phyloP scores from a whole-genome alignment of 2,797 vertebrate genomes.

The Sebastes matsubarae region DNA sequence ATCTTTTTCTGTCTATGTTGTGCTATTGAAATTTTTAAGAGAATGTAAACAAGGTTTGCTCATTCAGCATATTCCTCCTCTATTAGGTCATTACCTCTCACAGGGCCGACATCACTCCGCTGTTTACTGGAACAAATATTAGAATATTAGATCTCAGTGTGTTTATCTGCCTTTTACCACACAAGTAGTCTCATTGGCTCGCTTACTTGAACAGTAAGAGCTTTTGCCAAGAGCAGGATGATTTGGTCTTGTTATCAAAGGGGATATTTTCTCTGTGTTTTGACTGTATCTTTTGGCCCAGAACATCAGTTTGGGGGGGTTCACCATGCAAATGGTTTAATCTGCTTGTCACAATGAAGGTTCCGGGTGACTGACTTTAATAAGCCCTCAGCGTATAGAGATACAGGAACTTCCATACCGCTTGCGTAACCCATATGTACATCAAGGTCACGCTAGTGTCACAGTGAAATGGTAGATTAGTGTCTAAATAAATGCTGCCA shows the following conservation, averaged over 20 bases:
- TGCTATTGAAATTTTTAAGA: slow-evolving; percentile 63
- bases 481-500: slow-evolving; percentile 55
- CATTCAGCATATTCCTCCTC: slow-evolving; percentile 70
- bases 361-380: slow-evolving; percentile 79
- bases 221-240: slow-evolving; percentile 22
- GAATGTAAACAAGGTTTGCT: slow-evolving; percentile 70
- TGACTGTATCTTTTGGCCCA: slow-evolving; percentile 70
- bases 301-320: slow-evolving; percentile 59
- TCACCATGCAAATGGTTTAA: slow-evolving; percentile 76
- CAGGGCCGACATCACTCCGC: slow-evolving; percentile 33
- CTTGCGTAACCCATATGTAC: slow-evolving; percentile 68
- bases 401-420: slow-evolving; percentile 71
- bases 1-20: slow-evolving; percentile 72
- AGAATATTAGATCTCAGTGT: slow-evolving; percentile 58
- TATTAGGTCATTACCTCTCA: slow-evolving; percentile 69
- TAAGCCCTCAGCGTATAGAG: slow-evolving; percentile 75
- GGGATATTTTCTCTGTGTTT: slow-evolving; percentile 66
- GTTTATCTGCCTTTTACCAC: slow-evolving; percentile 51
- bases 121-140: slow-evolving; percentile 62
- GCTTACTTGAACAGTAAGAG: slow-evolving; percentile 21
- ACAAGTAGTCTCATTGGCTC: slow-evolving; percentile 32
- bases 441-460: slow-evolving; percentile 73
- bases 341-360: slow-evolving; percentile 80
- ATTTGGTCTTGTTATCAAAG: slow-evolving; percentile 58
- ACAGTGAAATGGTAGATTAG: slow-evolving; percentile 59